phyloP scores from a whole-genome alignment of 2,797 vertebrate species.

The Alcedo atthis region DNA sequence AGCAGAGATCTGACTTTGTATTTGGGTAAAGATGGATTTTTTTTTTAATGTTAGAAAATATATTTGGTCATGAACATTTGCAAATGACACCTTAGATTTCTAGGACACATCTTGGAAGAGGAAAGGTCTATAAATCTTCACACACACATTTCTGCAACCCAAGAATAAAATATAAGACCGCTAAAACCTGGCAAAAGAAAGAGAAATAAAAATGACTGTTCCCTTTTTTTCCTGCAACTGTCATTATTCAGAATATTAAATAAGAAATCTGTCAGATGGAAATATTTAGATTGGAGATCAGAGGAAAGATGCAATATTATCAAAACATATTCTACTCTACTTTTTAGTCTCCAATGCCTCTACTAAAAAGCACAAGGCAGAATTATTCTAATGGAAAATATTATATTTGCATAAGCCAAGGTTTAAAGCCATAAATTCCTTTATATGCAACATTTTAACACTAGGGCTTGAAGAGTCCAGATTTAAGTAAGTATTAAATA shows the following conservation, averaged over 20 bases:
- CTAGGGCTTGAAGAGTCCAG: neutral
- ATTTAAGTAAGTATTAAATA: conserved; percentile 18
- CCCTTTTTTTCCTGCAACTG: neutral
- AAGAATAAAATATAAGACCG: conserved; percentile 13
- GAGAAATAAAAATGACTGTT: conserved; percentile 18
- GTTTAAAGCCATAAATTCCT: conserved; percentile 49
- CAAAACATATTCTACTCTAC: conserved; percentile 27
- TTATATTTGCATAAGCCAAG: conserved; percentile 50
- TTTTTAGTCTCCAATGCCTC: conserved; percentile 3
- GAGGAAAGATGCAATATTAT: conserved; percentile 31
- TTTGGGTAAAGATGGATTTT: neutral
- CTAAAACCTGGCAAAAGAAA: conserved; percentile 37
- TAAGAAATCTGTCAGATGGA: conserved; percentile 38
- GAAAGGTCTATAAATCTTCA: conserved; percentile 22
- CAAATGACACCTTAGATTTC: conserved; percentile 24
- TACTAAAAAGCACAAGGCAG: neutral
- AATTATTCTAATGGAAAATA: conserved; percentile 48
- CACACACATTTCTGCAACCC: neutral
- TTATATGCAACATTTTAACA: neutral
- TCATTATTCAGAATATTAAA: conserved; percentile 33
- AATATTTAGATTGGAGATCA: conserved; percentile 39
- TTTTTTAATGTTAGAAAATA: neutral
- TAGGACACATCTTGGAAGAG: neutral
- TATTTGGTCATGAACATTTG: neutral
- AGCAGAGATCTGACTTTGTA: neutral